Percentiles rank a stretch among this genome's conserved stretches.
phyloP scores from a whole-genome alignment of 2,797 vertebrate species.

The Sebastes melanostomus region DNA sequence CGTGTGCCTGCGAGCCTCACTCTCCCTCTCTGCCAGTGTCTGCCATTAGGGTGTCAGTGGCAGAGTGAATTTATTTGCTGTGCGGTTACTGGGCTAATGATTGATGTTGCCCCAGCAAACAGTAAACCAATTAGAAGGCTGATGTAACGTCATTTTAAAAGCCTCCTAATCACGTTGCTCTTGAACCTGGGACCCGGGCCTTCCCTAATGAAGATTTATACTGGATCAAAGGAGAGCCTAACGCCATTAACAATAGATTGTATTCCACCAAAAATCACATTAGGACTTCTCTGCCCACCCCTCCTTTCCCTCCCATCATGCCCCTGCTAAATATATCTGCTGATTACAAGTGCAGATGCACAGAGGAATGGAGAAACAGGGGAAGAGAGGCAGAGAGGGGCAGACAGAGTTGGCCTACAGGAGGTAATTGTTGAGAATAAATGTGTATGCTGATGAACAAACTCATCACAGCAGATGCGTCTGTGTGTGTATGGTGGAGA shows the following conservation, averaged over 20 bases:
- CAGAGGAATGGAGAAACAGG: constrained; percentile 68
- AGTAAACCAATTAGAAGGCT: constrained; percentile 99
- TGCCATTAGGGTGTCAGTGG: constrained; percentile 94
- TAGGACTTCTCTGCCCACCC: constrained; percentile 80
- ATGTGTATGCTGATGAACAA: constrained; percentile 59
- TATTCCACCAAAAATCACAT: constrained; percentile 90
- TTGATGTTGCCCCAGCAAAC: constrained; percentile 97
- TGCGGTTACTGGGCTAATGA: constrained; percentile 94
- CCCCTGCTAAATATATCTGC: constrained; percentile 84
- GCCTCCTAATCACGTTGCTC: constrained; percentile 98
- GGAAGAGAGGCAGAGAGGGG: constrained; percentile 39
- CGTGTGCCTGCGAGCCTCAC: constrained; percentile 66
- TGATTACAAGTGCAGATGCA: constrained; percentile 81
- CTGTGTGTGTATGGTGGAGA: constrained; percentile 2
- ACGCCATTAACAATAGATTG: constrained; percentile 99
- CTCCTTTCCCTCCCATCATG: constrained; percentile 73
- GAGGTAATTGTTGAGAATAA: constrained; percentile 69
- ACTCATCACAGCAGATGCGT: constrained; percentile 47
- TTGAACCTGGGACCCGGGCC: constrained; percentile 94
- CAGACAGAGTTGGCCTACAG: constrained; percentile 51
- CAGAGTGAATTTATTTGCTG: constrained; percentile 97
- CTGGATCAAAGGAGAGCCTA: constrained; percentile 95
- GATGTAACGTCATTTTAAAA: constrained; percentile 99
- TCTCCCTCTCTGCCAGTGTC: constrained; percentile 78
- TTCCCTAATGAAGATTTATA: constrained; percentile 99